phyloP scores from a whole-genome alignment of 2,797 vertebrate genomes.

The Sebastes reedi region DNA sequence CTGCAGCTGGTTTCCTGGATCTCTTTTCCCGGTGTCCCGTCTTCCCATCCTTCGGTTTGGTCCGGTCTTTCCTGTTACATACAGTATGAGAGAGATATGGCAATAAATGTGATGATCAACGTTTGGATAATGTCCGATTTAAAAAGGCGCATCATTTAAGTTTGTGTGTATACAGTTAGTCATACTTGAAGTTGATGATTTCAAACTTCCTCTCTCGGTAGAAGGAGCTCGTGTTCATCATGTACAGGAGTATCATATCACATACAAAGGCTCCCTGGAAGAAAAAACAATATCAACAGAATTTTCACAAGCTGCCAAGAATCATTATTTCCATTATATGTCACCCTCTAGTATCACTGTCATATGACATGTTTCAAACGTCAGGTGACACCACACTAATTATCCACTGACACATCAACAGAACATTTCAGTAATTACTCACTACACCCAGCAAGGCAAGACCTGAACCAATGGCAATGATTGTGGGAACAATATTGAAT shows the following conservation, averaged over 20 bases:
- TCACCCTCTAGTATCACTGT: not conserved
- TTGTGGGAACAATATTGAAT: constrained; percentile 93
- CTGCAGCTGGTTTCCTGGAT: constrained; percentile 58
- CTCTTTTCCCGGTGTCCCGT: constrained; percentile 55
- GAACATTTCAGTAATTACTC: constrained; percentile 75
- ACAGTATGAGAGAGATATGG: not conserved
- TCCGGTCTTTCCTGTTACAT: constrained; percentile 60
- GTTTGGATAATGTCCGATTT: not conserved
- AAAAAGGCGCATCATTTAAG: not conserved
- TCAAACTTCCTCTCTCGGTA: constrained; percentile 96
- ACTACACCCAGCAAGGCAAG: constrained; percentile 92
- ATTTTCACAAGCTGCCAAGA: not conserved
- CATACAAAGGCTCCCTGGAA: constrained; percentile 93
- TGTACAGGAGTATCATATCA: constrained; percentile 93
- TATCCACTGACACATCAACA: not conserved
- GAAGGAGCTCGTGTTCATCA: constrained; percentile 93
- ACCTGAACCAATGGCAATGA: constrained; percentile 94
- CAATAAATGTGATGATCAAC: not conserved
- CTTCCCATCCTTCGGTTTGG: constrained; percentile 63
- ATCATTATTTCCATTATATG: not conserved
- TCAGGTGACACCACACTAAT: not conserved
- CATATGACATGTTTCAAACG: not conserved
- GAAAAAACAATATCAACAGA: constrained; percentile 9
- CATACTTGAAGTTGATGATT: constrained; percentile 92
- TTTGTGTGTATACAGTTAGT: not conserved